Evolutionary conservation across 2,113 vertebrate species (phyloP).

Genomic region (Odontophorus gujanensis): DNA sequence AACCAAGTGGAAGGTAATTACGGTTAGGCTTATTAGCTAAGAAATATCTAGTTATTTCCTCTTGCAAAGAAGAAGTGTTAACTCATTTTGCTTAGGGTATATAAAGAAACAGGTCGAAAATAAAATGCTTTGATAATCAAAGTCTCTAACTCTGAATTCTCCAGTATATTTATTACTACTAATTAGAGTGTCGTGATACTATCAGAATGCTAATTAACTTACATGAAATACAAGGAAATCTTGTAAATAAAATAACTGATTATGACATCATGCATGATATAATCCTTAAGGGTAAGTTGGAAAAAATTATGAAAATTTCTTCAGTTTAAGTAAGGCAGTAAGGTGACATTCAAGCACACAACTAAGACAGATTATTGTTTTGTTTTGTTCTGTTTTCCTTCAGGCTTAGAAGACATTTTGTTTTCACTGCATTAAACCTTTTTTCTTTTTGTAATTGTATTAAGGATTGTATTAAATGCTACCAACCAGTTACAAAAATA

Average conservation of each 20-base stretch:
- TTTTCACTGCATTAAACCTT: not conserved
- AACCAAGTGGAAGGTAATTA: accelerated
- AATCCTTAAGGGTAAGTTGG: not conserved
- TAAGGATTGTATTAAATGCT: not conserved
- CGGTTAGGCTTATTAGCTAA: not conserved
- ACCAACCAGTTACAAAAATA: not conserved
- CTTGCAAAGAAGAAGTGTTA: not conserved
- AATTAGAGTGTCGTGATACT: not conserved
- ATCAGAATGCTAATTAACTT: not conserved
- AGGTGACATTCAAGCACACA: not conserved
- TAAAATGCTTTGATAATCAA: not conserved
- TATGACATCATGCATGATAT: not conserved
- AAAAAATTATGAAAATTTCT: not conserved
- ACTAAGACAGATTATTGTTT: not conserved
- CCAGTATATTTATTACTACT: not conserved
- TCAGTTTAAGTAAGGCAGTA: not conserved
- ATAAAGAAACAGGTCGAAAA: not conserved
- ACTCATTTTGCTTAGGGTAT: not conserved
- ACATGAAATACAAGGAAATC: not conserved
- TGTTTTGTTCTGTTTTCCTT: not conserved
- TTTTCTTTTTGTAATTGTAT: not conserved
- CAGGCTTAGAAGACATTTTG: not conserved
- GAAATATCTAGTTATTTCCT: not conserved
- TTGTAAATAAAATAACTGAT: not conserved
- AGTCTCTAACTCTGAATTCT: not conserved